Conservation (phyloP, 2,888 invertebrate genomes). For the Parnassius apollo region DNA sequence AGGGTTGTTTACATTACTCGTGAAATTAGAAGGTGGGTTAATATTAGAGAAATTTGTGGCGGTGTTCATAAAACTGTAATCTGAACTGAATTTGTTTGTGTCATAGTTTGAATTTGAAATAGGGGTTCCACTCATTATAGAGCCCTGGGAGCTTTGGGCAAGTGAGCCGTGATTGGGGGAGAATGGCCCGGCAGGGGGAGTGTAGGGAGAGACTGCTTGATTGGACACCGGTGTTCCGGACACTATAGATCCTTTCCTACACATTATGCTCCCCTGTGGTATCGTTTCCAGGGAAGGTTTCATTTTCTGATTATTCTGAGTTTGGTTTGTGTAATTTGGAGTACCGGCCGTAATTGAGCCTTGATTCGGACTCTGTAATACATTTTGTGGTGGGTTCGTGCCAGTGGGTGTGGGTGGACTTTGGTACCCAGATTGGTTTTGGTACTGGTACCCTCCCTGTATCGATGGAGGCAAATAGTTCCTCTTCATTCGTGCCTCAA, state of each 20-base stretch:
- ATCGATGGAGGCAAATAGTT: slow-evolving; percentile 88
- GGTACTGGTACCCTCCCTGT: slow-evolving; percentile 69
- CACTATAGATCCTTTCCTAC: slow-evolving; percentile 46
- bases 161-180: slow-evolving; percentile 41
- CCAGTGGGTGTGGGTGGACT: slow-evolving; percentile 39
- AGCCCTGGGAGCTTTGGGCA: slow-evolving; percentile 29
- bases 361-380: slow-evolving; percentile 46
- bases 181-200: slow-evolving; percentile 40
- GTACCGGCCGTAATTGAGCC: slow-evolving; percentile 49
- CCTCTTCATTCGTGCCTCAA: slow-evolving; percentile 92
- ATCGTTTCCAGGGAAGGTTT: slow-evolving; percentile 64
- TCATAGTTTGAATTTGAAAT: slow-evolving; percentile 18
- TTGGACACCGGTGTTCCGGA: slow-evolving; percentile 41
- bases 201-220: slow-evolving; percentile 43
- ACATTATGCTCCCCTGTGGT: slow-evolving; percentile 63
- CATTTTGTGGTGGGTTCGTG: slow-evolving; percentile 42
- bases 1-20: slow-evolving; percentile 22
- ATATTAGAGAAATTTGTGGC: slow-evolving; percentile 6
- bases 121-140: slow-evolving; percentile 30
- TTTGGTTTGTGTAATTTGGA: slow-evolving; percentile 42
- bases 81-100: slow-evolving; percentile 1
- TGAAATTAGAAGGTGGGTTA: slow-evolving; percentile 5
- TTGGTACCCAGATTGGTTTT: slow-evolving; percentile 56
- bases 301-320: slow-evolving; percentile 46
- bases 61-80: slow-evolving; percentile 16